Evolutionary conservation across 2,113 vertebrate species (phyloP), one percentile per base, ranked within the genome.

Genomic region (Scomber scombrus): DNA sequence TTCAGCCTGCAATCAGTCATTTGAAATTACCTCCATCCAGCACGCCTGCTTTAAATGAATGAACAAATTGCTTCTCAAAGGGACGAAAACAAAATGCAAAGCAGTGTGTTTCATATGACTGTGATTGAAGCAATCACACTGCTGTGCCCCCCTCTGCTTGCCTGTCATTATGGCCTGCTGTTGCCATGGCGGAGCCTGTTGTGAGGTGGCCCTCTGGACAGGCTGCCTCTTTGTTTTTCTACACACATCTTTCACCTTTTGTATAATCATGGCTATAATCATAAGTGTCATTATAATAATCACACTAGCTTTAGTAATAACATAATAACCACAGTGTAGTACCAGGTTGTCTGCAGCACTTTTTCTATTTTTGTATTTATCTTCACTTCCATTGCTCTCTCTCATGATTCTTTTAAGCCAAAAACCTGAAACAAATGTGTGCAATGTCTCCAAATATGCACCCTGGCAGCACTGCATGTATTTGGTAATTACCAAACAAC

Each of bases 141-240:
- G 56, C 43, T n/a, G 18, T 14, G 26, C 19, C 34, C 43, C 11
- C 43, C 11, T 68, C 49, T 4, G 26, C 52, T 13, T 11, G 26
- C 26, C 14, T 69, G 65, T 84, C 62, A 66, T 80, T 47, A 73
- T 54, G 81, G 58, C 52, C 78, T 45, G 56, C 56, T 56, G 85
- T 88, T 91, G 66, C 81, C 85, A 88, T 89, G 79, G 75, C 26
- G n/a, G 16, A 51, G n/a, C 34, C 58, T 26, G 31, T 61, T 71
- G 57, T 26, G 66, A 68, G 31, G 49, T 47, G 54, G 29, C 49
- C 73, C 50, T 67, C 34, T 2, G 2, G 40, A 71, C 62, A 15
- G 2, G 15, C 64, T 31, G 29, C 51, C 61, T 31, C 46, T 75
- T 13, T 60, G 9, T 77, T 7, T 50, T 9, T 58, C 31, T 49